These are phyloP conservation scores for Columba livia DNA, from an alignment of 2,113 vertebrate species.

Conservation along the genomic window DNA sequence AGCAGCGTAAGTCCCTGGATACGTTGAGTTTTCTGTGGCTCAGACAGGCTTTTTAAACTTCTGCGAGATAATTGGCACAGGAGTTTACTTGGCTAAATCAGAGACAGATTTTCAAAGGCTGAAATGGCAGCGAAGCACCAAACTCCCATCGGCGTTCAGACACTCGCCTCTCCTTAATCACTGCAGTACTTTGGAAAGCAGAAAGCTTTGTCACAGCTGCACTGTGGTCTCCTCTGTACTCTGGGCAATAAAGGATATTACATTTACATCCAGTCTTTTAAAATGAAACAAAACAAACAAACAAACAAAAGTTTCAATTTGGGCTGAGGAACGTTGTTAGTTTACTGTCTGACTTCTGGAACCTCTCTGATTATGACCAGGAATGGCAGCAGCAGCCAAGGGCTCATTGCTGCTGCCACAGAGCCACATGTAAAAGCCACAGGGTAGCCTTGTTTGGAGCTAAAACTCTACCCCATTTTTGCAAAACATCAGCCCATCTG, in stretches of 20 bases:
- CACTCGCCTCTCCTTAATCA: background rate
- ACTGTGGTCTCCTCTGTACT: background rate
- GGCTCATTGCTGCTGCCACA: background rate
- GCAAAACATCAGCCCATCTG: background rate
- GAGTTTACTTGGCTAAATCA: constrained; percentile 26
- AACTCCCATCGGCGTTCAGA: background rate
- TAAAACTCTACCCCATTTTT: background rate
- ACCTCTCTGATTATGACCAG: accelerated
- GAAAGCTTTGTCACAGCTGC: background rate
- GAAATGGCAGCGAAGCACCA: background rate
- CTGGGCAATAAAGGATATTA: background rate
- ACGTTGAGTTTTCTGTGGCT: background rate
- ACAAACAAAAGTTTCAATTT: background rate
- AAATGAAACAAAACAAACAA: background rate
- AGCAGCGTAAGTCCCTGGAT: background rate
- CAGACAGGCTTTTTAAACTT: constrained; percentile 9
- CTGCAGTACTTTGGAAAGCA: background rate
- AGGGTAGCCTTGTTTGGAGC: background rate
- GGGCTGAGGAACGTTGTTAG: background rate
- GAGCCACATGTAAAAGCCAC: accelerated
- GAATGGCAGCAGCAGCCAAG: background rate
- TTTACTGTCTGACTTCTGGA: background rate
- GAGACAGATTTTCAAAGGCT: constrained; percentile 14
- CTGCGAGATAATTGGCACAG: background rate
- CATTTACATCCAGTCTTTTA: background rate